Evolutionary conservation across 2,113 vertebrate genomes (phyloP), one percentile per base, ranked within the genome.

Genomic region (Equus quagga): DNA sequence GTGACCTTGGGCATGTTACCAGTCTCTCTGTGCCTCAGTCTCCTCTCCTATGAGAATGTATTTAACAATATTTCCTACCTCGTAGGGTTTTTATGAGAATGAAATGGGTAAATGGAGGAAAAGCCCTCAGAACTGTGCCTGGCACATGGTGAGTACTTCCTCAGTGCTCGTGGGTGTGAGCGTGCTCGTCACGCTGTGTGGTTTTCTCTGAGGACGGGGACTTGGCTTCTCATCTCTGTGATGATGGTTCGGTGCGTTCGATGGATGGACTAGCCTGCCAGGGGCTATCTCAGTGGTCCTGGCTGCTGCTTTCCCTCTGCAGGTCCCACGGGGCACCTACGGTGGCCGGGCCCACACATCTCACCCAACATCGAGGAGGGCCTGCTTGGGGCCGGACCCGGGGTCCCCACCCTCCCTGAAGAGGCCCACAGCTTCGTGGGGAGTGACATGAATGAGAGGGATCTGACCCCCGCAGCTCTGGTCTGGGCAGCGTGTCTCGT

Each of bases 251-350:
- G 36, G 36, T 41, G 36, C 36, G 28, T 8, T 19, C 9, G 72
- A 0, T 54, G 19, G 41, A 60, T 36, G 70, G 89, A 28, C 0
- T 0, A 17, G 5, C 23, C 84, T 46, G 28, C 31, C 1, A 0
- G 28, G 24, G 15, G 70, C 89, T 28, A 5, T 14, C 36, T 46
- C 49, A 6, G 72, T 19, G 6, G 44, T 41, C 36, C 44, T 11
- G 10, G 31, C 19, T 54, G 19, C 70, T 56, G 62, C 46, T 46
- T 51, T 83, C n/a, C 11, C n/a, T n/a, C 51, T 0, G 6, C 14
- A 56, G 46, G 17, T 6, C 75, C 75, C n/a, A 0, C 5, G 28
- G 15, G n/a, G 14, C 23, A 19, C 49, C 2, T 0, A 0, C 23
- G 11, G 44, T 24, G 67, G 26, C 5, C 31, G 65, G 44, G 65